These are phyloP conservation scores for Drosophila tsacasi DNA, from an alignment of 1,140 invertebrate genomes.

Conservation along the genomic window DNA sequence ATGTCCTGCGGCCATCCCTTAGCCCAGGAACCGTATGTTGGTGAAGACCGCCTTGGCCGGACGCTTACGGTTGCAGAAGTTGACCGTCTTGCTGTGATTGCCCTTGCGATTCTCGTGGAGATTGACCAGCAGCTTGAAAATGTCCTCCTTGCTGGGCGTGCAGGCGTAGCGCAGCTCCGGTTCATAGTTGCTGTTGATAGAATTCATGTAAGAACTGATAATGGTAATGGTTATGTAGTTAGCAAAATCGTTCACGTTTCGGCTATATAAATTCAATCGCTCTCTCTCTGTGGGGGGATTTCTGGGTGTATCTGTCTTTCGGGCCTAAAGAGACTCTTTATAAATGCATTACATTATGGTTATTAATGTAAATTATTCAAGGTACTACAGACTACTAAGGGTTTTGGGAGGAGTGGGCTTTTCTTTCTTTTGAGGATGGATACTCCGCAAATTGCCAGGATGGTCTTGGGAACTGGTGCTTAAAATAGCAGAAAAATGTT, in stretches of 20 bases:
- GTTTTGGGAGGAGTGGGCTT: neutral
- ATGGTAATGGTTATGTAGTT: constrained; percentile 77
- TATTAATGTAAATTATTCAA: constrained; percentile 37
- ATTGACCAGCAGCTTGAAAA: constrained; percentile 87
- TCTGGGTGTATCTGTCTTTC: constrained; percentile 42
- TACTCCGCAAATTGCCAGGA: constrained; percentile 16
- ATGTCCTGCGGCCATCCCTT: constrained; percentile 26
- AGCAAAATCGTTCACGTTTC: constrained; percentile 68
- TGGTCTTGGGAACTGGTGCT: too few relatives aligned
- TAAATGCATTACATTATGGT: constrained; percentile 51
- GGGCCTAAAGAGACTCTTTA: constrained; percentile 65
- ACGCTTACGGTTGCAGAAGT: constrained; percentile 88
- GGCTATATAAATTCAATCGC: constrained; percentile 31
- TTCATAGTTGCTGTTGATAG: constrained; percentile 86
- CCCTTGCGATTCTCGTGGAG: constrained; percentile 87
- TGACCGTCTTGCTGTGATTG: constrained; percentile 86
- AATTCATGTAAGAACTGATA: constrained; percentile 84
- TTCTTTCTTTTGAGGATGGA: neutral
- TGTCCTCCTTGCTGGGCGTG: constrained; percentile 87
- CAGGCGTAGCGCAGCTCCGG: constrained; percentile 87
- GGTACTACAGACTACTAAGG: constrained; percentile 23
- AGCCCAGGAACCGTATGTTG: constrained; percentile 88
- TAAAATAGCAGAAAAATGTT: neutral
- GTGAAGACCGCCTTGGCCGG: constrained; percentile 87
- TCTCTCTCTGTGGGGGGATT: constrained; percentile 17